Conservation (phyloP, 1,140 invertebrate species). For the Apis laboriosa region DNA sequence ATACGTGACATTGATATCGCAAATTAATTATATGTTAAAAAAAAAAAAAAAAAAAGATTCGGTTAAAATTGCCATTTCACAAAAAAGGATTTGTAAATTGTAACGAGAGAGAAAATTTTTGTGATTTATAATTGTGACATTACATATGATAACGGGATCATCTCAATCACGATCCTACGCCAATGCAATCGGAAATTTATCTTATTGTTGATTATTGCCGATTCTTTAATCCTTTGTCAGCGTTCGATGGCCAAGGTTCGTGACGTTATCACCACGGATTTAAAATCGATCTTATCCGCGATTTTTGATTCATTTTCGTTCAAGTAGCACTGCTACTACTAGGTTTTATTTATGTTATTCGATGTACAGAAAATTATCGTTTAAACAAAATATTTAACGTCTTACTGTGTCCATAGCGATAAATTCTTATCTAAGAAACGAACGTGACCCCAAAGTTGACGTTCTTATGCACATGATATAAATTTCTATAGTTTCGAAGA, state of each 20-base stretch:
- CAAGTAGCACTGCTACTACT: background rate
- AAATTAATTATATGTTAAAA: no score
- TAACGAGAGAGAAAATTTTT: no score
- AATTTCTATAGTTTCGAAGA: background rate
- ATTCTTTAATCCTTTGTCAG: background rate
- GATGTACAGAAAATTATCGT: background rate
- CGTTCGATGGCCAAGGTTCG: constrained; percentile 35
- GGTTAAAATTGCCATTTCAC: no score
- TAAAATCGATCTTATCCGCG: background rate
- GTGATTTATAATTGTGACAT: no score
- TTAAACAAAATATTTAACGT: background rate
- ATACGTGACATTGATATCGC: no score
- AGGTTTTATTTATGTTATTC: background rate
- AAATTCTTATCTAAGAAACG: constrained; percentile 20
- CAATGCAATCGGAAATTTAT: constrained; percentile 9
- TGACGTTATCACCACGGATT: constrained; percentile 1
- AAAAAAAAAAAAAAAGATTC: no score
- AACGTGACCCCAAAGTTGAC: background rate
- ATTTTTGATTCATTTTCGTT: background rate
- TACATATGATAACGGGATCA: no score
- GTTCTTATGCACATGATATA: background rate
- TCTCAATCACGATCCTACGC: background rate
- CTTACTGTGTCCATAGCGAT: background rate
- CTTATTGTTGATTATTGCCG: background rate
- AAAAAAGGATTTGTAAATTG: no score